Conservation (phyloP, 2,113 vertebrate genomes). For the Arvicanthis niloticus region DNA sequence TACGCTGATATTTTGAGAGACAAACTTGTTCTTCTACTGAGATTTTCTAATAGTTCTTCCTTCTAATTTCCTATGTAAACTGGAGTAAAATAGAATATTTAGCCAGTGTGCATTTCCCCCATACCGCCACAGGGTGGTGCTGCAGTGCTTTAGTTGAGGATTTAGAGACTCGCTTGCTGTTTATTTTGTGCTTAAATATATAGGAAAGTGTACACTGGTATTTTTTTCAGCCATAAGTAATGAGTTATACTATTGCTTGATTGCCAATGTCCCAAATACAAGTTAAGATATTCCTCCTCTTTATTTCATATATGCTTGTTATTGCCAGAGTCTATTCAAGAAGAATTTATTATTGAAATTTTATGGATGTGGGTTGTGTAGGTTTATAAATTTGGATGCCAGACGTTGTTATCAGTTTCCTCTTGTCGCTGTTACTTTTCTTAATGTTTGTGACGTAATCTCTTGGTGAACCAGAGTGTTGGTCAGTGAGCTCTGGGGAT, state of each 20-base stretch:
- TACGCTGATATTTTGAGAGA: neutral
- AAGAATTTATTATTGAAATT: neutral
- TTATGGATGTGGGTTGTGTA: neutral
- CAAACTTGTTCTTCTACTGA: neutral
- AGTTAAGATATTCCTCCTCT: neutral
- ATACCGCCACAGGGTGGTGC: slow-evolving; percentile 84
- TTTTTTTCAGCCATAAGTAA: neutral
- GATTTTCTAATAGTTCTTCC: neutral
- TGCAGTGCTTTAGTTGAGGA: slow-evolving; percentile 76
- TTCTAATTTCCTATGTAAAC: neutral
- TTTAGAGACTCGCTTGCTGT: slow-evolving; percentile 2
- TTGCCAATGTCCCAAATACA: slow-evolving; percentile 30
- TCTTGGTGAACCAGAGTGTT: neutral
- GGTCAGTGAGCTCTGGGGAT: neutral
- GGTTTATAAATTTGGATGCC: neutral
- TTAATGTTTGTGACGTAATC: neutral
- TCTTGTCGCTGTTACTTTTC: neutral
- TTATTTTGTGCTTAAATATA: slow-evolving; percentile 32
- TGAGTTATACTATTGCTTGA: slow-evolving; percentile 58
- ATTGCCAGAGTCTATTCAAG: neutral
- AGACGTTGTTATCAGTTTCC: neutral
- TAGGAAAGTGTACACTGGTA: neutral
- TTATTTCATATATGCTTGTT: neutral
- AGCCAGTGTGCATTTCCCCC: neutral
- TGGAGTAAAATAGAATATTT: neutral